Evolutionary conservation across 2,888 invertebrate genomes (phyloP), one percentile per base, ranked within the genome.

Genomic region (Ceriagrion tenellum): DNA sequence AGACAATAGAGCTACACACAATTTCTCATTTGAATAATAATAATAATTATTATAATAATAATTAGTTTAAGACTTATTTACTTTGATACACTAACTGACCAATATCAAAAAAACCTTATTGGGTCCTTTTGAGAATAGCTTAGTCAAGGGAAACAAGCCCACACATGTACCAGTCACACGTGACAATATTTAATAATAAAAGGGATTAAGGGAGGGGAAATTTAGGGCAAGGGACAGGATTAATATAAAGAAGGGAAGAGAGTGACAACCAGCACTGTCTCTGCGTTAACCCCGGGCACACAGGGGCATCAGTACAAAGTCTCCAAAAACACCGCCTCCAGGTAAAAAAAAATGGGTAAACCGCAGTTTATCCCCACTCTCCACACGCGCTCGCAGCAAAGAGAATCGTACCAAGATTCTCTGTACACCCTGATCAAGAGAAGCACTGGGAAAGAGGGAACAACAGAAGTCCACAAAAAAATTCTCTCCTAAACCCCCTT

Each of bases 331-430:
- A 93, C 69, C 69, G 74, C 93, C 69, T 69, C 74, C 93, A 69
- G 74, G 56, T 69, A 93, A 93, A 93, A 90, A 56, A 93, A 93
- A 93, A 93, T 93, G 69, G 93, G 93, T 93, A 69, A 93, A 93
- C 93, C 47, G 93, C 93, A 93, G 93, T 93, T 93, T 47, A 81
- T 81, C 69, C 93, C 93, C 93, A 93, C 93, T 93, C 93, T 93
- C 93, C 93, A 93, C 93, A 69, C 69, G 69, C 69, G 69, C 88
- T 95, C 95, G 95, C 95, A 95, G 95, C 95, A 95, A 95, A 95
- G 95, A 95, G 95, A 95, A 96, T 95, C 95, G 95, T 96, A 96
- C 95, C 95, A 95, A 95, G 96, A 96, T 96, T 96, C 96, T 97
- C 93, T 69, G 47, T 63, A 93, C 93, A 93, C 93, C 93, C 91